Conservation (phyloP, 2,888 invertebrate species). For the Noctua fimbriata region DNA sequence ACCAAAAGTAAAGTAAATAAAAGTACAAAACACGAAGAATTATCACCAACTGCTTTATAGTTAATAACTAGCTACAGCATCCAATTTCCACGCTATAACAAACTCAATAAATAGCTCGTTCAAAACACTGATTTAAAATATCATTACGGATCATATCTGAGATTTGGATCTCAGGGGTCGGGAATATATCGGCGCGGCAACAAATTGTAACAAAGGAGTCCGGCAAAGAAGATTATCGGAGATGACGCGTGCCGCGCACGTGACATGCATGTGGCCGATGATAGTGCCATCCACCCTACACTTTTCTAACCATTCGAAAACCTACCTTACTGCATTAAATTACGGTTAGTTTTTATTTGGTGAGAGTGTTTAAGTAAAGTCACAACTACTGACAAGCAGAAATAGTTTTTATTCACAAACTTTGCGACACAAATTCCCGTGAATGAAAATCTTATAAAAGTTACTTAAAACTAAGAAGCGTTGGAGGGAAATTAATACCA, state of each 20-base stretch:
- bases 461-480: conserved; percentile 88
- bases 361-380: conserved; percentile 54
- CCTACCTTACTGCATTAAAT: conserved; percentile 31
- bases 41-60: neutral
- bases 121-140: conserved; percentile 88
- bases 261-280: conserved; percentile 84
- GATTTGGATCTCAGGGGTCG: conserved; percentile 82
- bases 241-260: conserved; percentile 87
- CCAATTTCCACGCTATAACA: conserved; percentile 62
- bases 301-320: conserved; percentile 58
- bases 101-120: conserved; percentile 80
- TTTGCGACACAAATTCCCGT: conserved; percentile 67
- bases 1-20: neutral
- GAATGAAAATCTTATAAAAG: conserved; percentile 65
- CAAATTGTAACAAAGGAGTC: conserved; percentile 89
- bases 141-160: conserved; percentile 88
- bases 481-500: conserved; percentile 90
- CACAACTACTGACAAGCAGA: conserved; percentile 64
- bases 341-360: conserved; percentile 53
- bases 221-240: conserved; percentile 89
- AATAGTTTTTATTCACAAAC: conserved; percentile 68
- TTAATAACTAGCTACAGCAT: conserved; percentile 25
- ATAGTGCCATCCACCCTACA: conserved; percentile 82
- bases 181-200: conserved; percentile 82
- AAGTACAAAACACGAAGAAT: neutral